Conservation (phyloP, 2,888 invertebrate species). For the Adelognathus sp. region DNA sequence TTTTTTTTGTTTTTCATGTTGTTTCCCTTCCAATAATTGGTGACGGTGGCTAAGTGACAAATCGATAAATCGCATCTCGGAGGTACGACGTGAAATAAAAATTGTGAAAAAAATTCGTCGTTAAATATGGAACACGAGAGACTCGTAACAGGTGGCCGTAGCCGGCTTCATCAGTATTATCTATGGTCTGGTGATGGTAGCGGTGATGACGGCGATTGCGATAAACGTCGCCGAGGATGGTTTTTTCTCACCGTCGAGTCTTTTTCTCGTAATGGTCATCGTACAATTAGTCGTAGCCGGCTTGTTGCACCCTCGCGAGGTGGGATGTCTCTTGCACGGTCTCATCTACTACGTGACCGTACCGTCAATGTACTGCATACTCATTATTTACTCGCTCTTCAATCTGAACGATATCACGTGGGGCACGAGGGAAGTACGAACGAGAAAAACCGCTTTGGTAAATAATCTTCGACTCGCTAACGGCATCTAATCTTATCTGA, state of each 20-base stretch:
- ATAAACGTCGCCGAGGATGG: slow-evolving; percentile 80
- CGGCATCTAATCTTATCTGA: background rate
- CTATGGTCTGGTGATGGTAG: slow-evolving; percentile 83
- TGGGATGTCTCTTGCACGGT: slow-evolving; percentile 80
- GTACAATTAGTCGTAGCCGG: slow-evolving; percentile 80
- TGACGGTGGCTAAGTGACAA: background rate
- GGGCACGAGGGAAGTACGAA: slow-evolving; percentile 84
- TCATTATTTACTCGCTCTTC: slow-evolving; percentile 84
- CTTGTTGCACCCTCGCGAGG: slow-evolving; percentile 81
- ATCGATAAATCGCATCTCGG: slow-evolving; percentile 1
- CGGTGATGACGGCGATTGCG: slow-evolving; percentile 81
- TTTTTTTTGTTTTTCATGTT: too few species aligned
- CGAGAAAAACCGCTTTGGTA: slow-evolving; percentile 75
- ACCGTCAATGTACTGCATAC: slow-evolving; percentile 85
- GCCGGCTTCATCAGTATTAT: slow-evolving; percentile 81
- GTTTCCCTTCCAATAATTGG: background rate
- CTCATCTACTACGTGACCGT: slow-evolving; percentile 84
- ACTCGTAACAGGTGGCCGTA: slow-evolving; percentile 72
- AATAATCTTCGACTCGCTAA: slow-evolving; percentile 55
- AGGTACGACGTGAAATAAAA: background rate
- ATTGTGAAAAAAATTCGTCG: background rate
- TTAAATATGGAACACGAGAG: background rate
- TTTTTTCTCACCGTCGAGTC: slow-evolving; percentile 80
- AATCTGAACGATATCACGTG: slow-evolving; percentile 85
- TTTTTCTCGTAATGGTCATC: slow-evolving; percentile 81